Conservation (phyloP, 2,888 invertebrate genomes). For the Drosophila putrida region DNA sequence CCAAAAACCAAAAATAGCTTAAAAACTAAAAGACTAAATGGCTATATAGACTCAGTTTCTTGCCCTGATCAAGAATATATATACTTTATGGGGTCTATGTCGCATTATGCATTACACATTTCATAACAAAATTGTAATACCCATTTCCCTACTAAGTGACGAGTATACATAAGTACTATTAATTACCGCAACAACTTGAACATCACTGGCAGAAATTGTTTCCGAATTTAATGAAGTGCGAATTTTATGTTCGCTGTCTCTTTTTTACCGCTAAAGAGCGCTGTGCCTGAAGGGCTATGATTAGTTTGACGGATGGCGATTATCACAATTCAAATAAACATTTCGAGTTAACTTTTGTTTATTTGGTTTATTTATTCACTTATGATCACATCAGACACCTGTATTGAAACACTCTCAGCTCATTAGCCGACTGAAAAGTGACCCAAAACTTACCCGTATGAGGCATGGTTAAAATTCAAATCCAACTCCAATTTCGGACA, state of each 20-base stretch:
- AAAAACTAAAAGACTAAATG: no score
- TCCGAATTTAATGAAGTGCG: constrained; percentile 55
- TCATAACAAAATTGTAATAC: no score
- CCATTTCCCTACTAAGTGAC: neutral
- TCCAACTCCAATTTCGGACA: constrained; percentile 45
- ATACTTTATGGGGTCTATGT: no score
- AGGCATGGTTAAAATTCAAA: constrained; percentile 61
- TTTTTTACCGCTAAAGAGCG: constrained; percentile 20
- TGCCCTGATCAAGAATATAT: no score
- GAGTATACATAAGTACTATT: constrained; percentile 5
- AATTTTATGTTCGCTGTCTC: constrained; percentile 52
- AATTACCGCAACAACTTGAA: constrained; percentile 30
- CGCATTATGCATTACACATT: no score
- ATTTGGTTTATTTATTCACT: constrained; percentile 9
- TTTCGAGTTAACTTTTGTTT: constrained; percentile 21
- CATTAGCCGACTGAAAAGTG: constrained; percentile 56
- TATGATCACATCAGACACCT: constrained; percentile 45
- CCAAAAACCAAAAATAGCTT: no score
- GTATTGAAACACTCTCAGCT: constrained; percentile 49
- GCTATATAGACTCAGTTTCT: no score
- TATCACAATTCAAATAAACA: constrained; percentile 33
- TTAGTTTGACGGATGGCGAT: constrained; percentile 26
- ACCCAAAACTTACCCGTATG: constrained; percentile 73
- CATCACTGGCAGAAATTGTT: constrained; percentile 12
- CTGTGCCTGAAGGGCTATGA: constrained; percentile 21